Base-by-base conservation (phyloP, 1,140 invertebrate genomes). In the Tetramorium alpestre region DNA sequence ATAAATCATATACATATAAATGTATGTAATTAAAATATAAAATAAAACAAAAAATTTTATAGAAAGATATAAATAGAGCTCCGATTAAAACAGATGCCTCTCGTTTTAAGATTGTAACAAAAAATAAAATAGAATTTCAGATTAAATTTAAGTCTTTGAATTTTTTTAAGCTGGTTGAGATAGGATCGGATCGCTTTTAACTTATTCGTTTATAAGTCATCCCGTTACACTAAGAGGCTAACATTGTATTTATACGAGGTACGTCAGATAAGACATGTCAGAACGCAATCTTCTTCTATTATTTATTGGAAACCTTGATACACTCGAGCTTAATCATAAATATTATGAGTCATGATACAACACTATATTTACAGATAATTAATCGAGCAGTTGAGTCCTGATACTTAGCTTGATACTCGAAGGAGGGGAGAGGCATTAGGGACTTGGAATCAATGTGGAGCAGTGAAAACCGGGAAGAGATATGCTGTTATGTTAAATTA, bases 311-410 rank as follows among this genome's bases (percentile, higher is more conserved):
- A 93, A 92, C 89, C 88, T 93, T 85, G 88, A 88, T 91, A 91
- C 90, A 89, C 88, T 86, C 80, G 92, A 91, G 88, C 87, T 92
- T 91, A 90, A 77, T 89, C 85, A 92, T 87, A 91, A 87, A 89
- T 92, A 93, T 91, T 75, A 85, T 86, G 85, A 87, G 86, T 89
- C 87, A 85, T 85, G 54, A 73, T 92, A 92, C 75, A 91, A 88
- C 88, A 89, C 90, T 93, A 92, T 94, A 94, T 93, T 93, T 94
- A 94, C 93, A 94, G 92, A 88, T 92, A 89, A 93, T 93, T 93
- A 91, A 91, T 92, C 85, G 80, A 91, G 92, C 90, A 91, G 88
- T 88, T 91, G 89, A 90, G 89, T 91, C 89, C 88, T 90, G 89
- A 90, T 93, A 88, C 85, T 84, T 67, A 85, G 92, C 87, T 90